phyloP scores from a whole-genome alignment of 2,113 vertebrate species.

The Chloroceryle aenea region DNA sequence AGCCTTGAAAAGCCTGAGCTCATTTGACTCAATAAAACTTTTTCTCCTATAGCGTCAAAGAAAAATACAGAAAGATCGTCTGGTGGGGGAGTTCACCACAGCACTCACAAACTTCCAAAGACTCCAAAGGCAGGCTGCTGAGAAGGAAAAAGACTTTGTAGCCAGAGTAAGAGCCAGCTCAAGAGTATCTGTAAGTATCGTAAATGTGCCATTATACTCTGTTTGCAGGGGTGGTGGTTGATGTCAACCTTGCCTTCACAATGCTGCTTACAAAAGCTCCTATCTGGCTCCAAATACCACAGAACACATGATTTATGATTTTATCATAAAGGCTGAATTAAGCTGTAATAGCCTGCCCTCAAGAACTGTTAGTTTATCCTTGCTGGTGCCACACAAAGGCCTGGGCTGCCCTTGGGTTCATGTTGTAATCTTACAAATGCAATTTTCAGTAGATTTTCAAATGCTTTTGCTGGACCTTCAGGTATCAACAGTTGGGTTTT shows the following conservation, averaged over 20 bases:
- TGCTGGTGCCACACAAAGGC: neutral
- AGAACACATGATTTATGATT: neutral
- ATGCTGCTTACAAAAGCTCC: neutral
- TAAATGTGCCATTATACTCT: neutral
- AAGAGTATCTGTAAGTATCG: constrained; percentile 87
- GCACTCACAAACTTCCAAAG: constrained; percentile 90
- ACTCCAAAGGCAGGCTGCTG: constrained; percentile 89
- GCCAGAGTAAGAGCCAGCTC: constrained; percentile 94
- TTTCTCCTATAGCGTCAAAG: constrained; percentile 85
- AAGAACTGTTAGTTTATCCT: neutral
- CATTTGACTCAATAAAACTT: neutral
- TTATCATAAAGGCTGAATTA: neutral
- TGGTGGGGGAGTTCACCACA: constrained; percentile 91
- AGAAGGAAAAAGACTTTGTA: constrained; percentile 94
- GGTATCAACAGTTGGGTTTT: neutral
- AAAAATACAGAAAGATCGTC: constrained; percentile 92
- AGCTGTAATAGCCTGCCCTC: neutral
- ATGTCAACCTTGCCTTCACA: neutral
- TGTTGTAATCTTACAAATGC: neutral
- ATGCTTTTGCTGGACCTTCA: neutral
- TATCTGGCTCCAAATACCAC: neutral
- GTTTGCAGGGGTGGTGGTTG: neutral
- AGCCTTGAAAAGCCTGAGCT: neutral
- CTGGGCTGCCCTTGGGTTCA: neutral
- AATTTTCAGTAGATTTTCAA: neutral